Base-by-base conservation (phyloP, 2,888 invertebrate species). In the Cordilura impudica region DNA sequence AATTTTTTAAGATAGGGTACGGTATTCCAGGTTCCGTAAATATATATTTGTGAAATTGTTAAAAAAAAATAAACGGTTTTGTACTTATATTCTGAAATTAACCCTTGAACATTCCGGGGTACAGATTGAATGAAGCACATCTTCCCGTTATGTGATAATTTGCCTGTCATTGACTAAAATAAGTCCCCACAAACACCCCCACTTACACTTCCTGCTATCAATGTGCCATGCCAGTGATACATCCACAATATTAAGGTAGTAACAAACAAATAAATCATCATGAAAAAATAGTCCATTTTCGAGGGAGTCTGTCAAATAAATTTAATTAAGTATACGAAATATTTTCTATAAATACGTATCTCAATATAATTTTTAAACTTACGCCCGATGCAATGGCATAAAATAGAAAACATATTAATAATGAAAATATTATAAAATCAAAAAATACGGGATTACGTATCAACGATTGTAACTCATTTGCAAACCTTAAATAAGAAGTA, bases 141-240 rank as follows among this genome's bases (percentile, higher is more conserved):
- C n/a, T n/a, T n/a, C 7, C 0, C 10, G n/a, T n/a, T n/a, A n/a
- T n/a, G n/a, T n/a, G n/a, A n/a, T n/a, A n/a, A n/a, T n/a, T n/a
- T n/a, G n/a, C n/a, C n/a, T n/a, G n/a, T n/a, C n/a, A n/a, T n/a
- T n/a, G n/a, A n/a, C n/a, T 23, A n/a, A n/a, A n/a, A n/a, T n/a
- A n/a, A n/a, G n/a, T n/a, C n/a, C n/a, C n/a, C n/a, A n/a, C n/a
- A n/a, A n/a, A n/a, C n/a, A n/a, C n/a, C n/a, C n/a, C n/a, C n/a
- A 82, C 85, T 43, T 82, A 87, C 86, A 26, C 83, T 76, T 63
- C 84, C 84, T 4, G 81, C 79, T 43, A 86, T 83, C 18, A 85
- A 31, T 0, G 88, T 87, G 2, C 87, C 88, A 82, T 88, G 87
- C 88, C 88, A 88, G 51, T 87, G 87, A 69, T 88, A 87, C 3